Conservation (phyloP, 23 tunicate species). For the Ciona savignyi region DNA sequence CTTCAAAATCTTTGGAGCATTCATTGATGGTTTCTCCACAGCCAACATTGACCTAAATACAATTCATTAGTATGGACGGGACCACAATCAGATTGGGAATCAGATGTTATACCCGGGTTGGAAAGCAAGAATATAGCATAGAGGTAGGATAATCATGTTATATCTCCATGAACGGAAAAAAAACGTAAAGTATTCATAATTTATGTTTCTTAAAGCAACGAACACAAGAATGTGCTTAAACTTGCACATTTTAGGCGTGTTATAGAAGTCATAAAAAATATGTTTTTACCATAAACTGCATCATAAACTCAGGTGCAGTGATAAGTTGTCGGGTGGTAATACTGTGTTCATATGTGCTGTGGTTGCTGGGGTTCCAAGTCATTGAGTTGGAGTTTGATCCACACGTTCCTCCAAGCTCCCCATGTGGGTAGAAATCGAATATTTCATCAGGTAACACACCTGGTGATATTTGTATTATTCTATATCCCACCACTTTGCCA, state of each 20-base stretch:
- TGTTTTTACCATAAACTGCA: constrained; percentile 72
- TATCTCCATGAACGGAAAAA: too few species aligned
- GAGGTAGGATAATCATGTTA: too few species aligned
- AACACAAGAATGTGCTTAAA: too few species aligned
- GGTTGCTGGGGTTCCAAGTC: constrained; percentile 35
- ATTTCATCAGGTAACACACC: constrained; percentile 30
- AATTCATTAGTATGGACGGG: too few species aligned
- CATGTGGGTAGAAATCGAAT: constrained; percentile 76
- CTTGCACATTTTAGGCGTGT: too few species aligned
- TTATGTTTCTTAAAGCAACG: too few species aligned
- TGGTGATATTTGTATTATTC: too few species aligned
- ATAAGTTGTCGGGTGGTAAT: constrained; percentile 81
- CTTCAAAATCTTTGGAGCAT: constrained; percentile 42
- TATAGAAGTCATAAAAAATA: neutral
- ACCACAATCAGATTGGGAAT: too few species aligned
- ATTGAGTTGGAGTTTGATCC: constrained; percentile 11
- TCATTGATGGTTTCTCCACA: constrained; percentile 21
- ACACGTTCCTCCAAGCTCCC: constrained; percentile 31
- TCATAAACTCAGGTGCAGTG: constrained; percentile 43
- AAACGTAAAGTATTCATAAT: too few species aligned
- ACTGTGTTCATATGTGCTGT: constrained; percentile 30
- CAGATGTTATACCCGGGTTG: too few species aligned
- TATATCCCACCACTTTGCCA: too few species aligned
- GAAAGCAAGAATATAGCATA: too few species aligned
- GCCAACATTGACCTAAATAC: constrained; percentile 75